Conservation (phyloP, 2,797 vertebrate species). For the Bradypus variegatus region DNA sequence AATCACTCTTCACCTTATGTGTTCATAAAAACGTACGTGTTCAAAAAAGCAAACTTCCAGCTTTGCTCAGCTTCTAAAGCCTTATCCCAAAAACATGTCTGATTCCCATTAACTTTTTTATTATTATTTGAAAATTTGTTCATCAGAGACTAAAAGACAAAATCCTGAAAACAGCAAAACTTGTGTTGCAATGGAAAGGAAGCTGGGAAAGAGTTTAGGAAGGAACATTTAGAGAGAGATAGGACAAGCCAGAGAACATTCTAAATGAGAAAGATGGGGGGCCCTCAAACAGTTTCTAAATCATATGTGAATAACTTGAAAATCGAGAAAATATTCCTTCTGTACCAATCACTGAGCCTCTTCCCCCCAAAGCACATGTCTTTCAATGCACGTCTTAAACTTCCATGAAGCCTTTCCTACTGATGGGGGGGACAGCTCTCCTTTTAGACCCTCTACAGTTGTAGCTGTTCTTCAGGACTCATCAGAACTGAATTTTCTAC, state of each 20-base stretch:
- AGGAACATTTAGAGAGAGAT: background rate
- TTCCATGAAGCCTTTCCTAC: background rate
- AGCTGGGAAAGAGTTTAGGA: background rate
- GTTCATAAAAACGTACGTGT: background rate
- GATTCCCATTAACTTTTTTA: background rate
- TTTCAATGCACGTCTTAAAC: background rate
- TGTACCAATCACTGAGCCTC: background rate
- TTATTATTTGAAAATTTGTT: constrained; percentile 11
- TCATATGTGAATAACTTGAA: background rate
- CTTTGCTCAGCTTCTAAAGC: background rate
- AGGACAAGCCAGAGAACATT: background rate
- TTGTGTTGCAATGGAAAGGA: background rate
- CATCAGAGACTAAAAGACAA: background rate
- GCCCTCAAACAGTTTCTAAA: background rate
- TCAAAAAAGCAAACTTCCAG: background rate
- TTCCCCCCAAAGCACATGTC: background rate
- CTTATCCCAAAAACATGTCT: background rate
- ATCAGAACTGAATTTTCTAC: background rate
- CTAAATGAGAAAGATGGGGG: background rate
- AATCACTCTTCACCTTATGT: background rate
- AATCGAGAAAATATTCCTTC: background rate
- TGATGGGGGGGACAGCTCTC: fast-evolving
- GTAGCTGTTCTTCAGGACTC: too few relatives aligned
- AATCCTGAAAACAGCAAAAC: background rate
- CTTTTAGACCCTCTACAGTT: background rate